Percentiles rank a stretch among this genome's conserved stretches.
These are phyloP conservation scores for Xestia sexstrigata DNA, from an alignment of 2,888 invertebrate species.

Conservation along the genomic window DNA sequence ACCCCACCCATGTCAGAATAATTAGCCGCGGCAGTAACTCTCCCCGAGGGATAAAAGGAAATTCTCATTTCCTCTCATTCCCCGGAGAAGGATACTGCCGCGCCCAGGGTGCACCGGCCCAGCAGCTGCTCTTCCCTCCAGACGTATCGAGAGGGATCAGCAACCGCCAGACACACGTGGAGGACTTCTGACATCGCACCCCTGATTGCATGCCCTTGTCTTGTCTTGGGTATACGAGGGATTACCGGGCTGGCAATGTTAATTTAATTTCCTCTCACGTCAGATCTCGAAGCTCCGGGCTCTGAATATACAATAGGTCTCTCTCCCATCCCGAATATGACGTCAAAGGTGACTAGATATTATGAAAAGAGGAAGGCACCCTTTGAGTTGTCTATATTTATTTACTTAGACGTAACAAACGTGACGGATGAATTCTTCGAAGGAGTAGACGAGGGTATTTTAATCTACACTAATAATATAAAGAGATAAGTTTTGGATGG, in stretches of 20 bases:
- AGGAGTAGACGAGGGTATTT: not conserved
- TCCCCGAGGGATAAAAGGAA: no score
- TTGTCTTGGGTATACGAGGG: not conserved
- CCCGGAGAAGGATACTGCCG: no score
- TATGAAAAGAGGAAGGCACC: not conserved
- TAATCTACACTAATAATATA: no score
- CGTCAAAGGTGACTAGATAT: not conserved
- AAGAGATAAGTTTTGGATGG: not conserved
- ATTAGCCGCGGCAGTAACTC: no score
- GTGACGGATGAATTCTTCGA: not conserved
- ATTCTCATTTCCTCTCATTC: no score
- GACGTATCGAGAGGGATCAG: no score
- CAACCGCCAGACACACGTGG: no score
- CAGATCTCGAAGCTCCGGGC: not conserved
- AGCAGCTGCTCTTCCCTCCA: no score
- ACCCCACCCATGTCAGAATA: no score
- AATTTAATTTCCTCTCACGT: constrained; percentile 8
- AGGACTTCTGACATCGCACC: no score
- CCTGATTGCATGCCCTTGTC: not conserved
- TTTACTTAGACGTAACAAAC: not conserved
- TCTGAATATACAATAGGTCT: not conserved
- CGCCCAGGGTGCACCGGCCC: no score
- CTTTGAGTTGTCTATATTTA: not conserved
- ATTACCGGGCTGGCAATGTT: constrained; percentile 1
- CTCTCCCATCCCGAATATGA: not conserved